A percentile compares a stretch with the other conserved stretches of the same genome.
Evolutionary conservation across 64 coral and sea anemone species (phyloP).

Genomic region (Stichodactyla mertensii): DNA sequence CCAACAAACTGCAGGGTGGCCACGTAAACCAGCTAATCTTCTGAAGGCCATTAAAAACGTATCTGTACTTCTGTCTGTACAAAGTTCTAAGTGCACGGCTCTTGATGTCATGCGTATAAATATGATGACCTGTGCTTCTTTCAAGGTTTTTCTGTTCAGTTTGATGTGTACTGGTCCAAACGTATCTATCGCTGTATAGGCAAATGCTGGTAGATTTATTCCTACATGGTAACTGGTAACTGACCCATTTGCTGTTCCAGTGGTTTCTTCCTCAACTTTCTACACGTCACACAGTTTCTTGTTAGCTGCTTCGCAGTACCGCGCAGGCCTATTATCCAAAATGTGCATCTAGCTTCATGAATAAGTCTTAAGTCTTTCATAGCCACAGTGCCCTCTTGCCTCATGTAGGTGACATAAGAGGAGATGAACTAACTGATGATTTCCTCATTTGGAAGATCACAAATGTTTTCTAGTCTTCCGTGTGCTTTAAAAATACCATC

Average conservation of each 20-base stretch:
- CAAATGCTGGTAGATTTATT: constrained; percentile 33
- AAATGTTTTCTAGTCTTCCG: no score
- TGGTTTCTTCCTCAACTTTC: constrained; percentile 20
- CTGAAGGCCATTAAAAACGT: constrained; percentile 27
- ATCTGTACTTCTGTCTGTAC: constrained; percentile 2
- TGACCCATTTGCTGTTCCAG: constrained; percentile 57
- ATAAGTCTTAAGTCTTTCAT: no score
- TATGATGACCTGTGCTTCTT: constrained; percentile 47
- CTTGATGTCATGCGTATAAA: constrained; percentile 26
- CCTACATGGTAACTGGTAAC: constrained; percentile 49
- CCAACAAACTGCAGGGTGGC: constrained; percentile 1
- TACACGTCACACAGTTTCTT: constrained; percentile 3
- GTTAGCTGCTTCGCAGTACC: no score
- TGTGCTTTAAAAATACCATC: no score
- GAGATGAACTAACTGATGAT: no score
- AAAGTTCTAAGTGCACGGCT: constrained; percentile 19
- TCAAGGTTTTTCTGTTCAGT: constrained; percentile 43
- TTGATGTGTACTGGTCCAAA: constrained; percentile 37
- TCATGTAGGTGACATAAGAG: no score
- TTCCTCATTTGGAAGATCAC: no score
- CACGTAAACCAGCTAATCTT: not conserved
- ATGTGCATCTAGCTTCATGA: no score
- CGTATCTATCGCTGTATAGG: constrained; percentile 57
- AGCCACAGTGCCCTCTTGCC: no score
- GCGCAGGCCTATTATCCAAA: no score